These are phyloP conservation scores for Trachythela sp. DNA, from an alignment of 64 coral and sea anemone genomes.

Conservation along the genomic window DNA sequence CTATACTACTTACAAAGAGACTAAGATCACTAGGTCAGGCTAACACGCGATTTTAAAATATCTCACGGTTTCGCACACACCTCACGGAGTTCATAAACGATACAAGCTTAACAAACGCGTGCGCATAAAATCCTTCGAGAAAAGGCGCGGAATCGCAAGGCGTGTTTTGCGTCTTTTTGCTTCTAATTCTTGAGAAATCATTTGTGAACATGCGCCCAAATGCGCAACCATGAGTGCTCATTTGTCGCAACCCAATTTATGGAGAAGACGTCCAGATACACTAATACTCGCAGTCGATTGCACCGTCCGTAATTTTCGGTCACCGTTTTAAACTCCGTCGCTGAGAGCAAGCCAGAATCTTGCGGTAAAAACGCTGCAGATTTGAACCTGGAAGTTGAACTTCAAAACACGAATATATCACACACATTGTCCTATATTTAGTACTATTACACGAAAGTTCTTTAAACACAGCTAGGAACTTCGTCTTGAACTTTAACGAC, in stretches of 20 bases:
- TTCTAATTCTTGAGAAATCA: too few species aligned
- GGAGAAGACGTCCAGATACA: too few species aligned
- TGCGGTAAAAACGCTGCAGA: not conserved
- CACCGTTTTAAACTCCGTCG: not conserved
- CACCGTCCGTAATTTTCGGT: not conserved
- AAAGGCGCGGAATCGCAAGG: not conserved
- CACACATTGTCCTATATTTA: not conserved
- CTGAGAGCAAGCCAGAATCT: not conserved
- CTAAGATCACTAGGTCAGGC: not conserved
- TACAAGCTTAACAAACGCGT: not conserved
- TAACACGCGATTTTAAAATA: not conserved
- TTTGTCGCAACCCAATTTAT: too few species aligned
- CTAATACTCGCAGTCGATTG: too few species aligned
- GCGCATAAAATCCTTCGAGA: not conserved
- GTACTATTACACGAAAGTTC: not conserved
- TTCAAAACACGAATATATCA: not conserved
- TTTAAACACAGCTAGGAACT: not conserved
- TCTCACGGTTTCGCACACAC: not conserved
- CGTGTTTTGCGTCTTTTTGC: not conserved
- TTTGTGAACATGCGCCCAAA: too few species aligned
- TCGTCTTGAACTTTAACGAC: not conserved
- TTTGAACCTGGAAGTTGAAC: not conserved
- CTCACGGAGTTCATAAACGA: not conserved
- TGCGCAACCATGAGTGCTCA: too few species aligned
- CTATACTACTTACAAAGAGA: too few species aligned